Evolutionary conservation across 2,113 vertebrate genomes (phyloP).

Genomic region (Myiozetetes cayanensis): DNA sequence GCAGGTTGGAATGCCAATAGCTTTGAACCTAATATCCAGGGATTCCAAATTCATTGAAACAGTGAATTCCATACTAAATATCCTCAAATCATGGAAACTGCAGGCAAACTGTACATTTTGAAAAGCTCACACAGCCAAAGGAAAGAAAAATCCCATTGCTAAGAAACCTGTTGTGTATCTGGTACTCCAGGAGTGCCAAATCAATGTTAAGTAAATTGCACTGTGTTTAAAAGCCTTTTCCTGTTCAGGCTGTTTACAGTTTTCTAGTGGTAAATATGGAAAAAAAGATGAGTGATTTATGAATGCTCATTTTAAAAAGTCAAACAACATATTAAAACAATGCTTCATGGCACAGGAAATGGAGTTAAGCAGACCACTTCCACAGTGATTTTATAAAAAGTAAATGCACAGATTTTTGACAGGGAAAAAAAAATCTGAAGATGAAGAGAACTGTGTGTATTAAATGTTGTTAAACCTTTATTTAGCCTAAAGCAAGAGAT

Average conservation of each 20-base stretch:
- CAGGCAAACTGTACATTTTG: background rate
- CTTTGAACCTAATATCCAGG: background rate
- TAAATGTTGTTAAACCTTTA: conserved; percentile 4
- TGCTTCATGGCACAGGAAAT: conserved; percentile 2
- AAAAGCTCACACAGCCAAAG: background rate
- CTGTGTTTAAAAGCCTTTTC: background rate
- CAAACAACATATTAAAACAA: conserved; percentile 49
- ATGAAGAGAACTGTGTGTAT: background rate
- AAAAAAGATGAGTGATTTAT: conserved; percentile 29
- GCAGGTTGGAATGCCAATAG: background rate
- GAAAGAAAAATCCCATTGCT: background rate
- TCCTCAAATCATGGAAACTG: background rate
- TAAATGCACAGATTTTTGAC: background rate
- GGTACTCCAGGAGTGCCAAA: background rate
- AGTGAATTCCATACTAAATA: background rate
- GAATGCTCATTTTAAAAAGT: background rate
- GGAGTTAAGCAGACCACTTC: background rate
- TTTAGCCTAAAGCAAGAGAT: background rate
- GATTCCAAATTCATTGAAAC: background rate
- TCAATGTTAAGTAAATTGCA: background rate
- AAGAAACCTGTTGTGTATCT: background rate
- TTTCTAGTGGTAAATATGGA: background rate
- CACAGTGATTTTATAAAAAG: background rate
- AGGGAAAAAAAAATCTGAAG: background rate
- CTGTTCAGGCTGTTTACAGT: conserved; percentile 4